Evolutionary conservation across 2,888 invertebrate species (phyloP), one percentile per base, ranked within the genome.

Genomic region (Drosophila acutilabella): DNA sequence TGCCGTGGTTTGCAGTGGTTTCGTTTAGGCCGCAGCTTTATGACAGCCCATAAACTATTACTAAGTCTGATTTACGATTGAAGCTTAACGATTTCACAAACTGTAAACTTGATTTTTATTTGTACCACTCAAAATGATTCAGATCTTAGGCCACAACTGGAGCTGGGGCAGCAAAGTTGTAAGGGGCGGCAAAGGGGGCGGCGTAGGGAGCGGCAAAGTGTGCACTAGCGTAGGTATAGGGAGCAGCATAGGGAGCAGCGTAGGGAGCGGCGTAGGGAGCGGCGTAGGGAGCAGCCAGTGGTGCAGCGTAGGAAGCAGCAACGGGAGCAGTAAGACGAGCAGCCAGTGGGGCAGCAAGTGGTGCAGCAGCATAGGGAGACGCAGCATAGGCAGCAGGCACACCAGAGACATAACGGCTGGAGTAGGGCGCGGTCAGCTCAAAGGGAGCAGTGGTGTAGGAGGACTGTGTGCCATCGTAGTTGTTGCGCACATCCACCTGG

Each of bases 401-500:
- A 10, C 91, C 91, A 0, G 91, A 84, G 36, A 90, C 90, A 65
- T 90, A 90, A 54, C 91, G 92, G 69, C 89, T 89, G 52, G 90
- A 81, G 50, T 87, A 73, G 11, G 92, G 91, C 8, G 80, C 83
- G 1, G 84, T 73, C 61, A 89, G 88, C 20, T 86, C 89, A 52
- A 91, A 88, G n/a, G 91, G 91, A 0, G 91, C 82, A 0, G 90
- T 92, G 47, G 91, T 83, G 73, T 92, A 92, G 33, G 90, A 91
- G 4, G 91, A 91, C 13, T 81, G 82, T 14, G 83, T 85, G 51
- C 90, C 91, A 64, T 90, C 91, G 41, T 84, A 92, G 64, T 89
- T 91, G 68, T 90, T 83, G 60, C 91, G 90, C 1, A 91, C 78
- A 74, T 91, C 91, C 51, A 91, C 75, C 74, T 91, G 92, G 53